Evolutionary conservation across 2,888 invertebrate species (phyloP).

Genomic region (Sclerodermus sp.): DNA sequence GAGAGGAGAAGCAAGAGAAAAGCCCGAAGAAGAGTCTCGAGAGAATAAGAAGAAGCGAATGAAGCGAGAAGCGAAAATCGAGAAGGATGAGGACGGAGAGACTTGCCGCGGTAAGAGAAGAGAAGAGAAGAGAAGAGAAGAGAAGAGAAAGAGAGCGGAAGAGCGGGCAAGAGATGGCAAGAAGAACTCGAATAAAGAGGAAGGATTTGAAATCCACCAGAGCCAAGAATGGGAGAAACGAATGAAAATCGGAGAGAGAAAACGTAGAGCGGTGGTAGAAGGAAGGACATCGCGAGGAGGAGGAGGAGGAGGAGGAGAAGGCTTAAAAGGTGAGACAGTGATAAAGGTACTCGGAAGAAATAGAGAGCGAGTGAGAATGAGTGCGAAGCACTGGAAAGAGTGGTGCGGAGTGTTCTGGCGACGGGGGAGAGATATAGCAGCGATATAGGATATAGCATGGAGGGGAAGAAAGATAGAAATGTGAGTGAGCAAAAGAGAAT

Average conservation of each 20-base stretch:
- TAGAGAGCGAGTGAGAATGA: constrained; percentile 10
- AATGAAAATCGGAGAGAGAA: constrained; percentile 9
- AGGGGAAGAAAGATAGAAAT: constrained; percentile 9
- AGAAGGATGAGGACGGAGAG: neutral
- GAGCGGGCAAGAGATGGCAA: constrained; percentile 2
- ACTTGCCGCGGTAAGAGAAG: constrained; percentile 1
- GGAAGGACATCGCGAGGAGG: constrained; percentile 1
- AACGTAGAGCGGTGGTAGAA: neutral
- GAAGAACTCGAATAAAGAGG: constrained; percentile 11
- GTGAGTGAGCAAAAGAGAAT: constrained; percentile 10
- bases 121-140: constrained; percentile 10
- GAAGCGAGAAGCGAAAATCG: too few species aligned
- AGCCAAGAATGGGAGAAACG: constrained; percentile 16
- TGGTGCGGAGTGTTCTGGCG: neutral
- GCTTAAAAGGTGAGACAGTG: constrained; percentile 21
- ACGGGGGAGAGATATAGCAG: constrained; percentile 1
- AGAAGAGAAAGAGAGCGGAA: constrained; percentile 12
- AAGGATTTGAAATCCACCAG: too few species aligned
- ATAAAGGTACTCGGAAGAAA: constrained; percentile 15
- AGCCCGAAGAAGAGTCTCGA: too few species aligned
- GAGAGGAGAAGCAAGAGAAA: too few species aligned
- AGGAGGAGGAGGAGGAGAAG: neutral
- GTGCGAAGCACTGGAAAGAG: constrained; percentile 5
- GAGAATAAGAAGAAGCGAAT: neutral
- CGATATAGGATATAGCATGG: constrained; percentile 2